These are phyloP conservation scores for Epinephelus cyanopodus DNA, from an alignment of 2,113 vertebrate species.

Conservation along the genomic window DNA sequence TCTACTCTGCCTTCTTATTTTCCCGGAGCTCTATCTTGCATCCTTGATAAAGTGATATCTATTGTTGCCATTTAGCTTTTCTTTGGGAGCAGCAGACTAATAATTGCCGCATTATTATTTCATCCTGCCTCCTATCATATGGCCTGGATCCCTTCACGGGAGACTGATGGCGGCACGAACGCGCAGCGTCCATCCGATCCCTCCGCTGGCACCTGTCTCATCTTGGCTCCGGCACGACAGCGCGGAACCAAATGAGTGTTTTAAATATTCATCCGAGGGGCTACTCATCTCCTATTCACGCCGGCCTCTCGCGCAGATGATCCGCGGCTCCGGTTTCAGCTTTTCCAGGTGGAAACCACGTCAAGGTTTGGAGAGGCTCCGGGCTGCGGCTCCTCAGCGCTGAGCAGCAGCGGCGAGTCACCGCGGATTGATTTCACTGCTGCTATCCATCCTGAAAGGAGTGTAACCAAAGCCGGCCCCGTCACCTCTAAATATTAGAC, in stretches of 20 bases:
- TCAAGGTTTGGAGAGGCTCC: conserved; percentile 43
- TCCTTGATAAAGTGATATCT: neutral
- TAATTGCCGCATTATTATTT: conserved; percentile 66
- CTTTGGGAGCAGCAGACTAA: conserved; percentile 23
- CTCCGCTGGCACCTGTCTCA: conserved; percentile 78
- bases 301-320: conserved; percentile 68
- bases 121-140: conserved; percentile 60
- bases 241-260: conserved; percentile 75
- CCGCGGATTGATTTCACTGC: conserved; percentile 80
- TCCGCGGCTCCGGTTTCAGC: conserved; percentile 83
- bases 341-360: conserved; percentile 83
- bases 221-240: conserved; percentile 54
- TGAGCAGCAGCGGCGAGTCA: conserved; percentile 67
- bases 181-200: conserved; percentile 63
- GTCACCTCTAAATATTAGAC: conserved; percentile 82
- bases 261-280: conserved; percentile 89
- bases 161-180: conserved; percentile 49
- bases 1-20: neutral
- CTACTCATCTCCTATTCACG: conserved; percentile 68
- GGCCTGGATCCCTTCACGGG: conserved; percentile 41
- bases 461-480: conserved; percentile 81
- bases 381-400: conserved; percentile 41
- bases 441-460: conserved; percentile 72
- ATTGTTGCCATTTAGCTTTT: conserved; percentile 7
- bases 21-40: neutral